Base-by-base conservation (phyloP, 2,888 invertebrate species). In the Bugula neritina region DNA sequence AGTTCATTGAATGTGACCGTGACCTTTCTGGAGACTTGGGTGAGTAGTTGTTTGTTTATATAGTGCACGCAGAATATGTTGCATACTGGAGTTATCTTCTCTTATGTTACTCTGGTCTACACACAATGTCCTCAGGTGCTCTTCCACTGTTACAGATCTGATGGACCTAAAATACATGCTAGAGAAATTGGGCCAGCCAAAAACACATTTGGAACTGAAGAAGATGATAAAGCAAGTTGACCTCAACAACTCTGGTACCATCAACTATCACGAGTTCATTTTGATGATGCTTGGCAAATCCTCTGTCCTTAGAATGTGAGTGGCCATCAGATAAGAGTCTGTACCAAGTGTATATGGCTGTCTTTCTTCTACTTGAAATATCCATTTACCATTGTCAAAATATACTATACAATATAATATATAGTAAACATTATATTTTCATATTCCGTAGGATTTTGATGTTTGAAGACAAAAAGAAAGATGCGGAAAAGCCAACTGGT, bases 201-300 rank as follows among this genome's bases (percentile, higher is more conserved):
- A 82, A 75, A 83, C 83, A 0, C 82, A 83, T 73, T 74, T 79
- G 55, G 83, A 83, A 76, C 74, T 82, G 71, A 81, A 79, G 75
- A 82, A 81, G 73, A 81, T 83, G 82, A 82, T 82, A 70, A 73
- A 73, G 21, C 80, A 83, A 73, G 78, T 83, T 31, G 82, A 82
- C 76, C 77, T 77, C 3, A 77, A 78, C 0, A 75, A 79, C 71
- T 75, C 76, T 0, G 81, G 80, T 1, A 79, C 80, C 69, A 82
- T 83, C 74, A 77, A 75, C 74, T 83, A 83, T 74, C 74, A 74
- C 21, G 83, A 83, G 69, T 83, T 83, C 69, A 73, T 82, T 1
- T 74, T 75, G 57, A 83, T 83, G 83, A 82, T 83, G 83, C 75
- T 80, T 1, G 81, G 83, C 0, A 77, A 78, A 0, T 77, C 75